Base-by-base conservation (phyloP, 2,797 vertebrate genomes). In the Pempheris klunzingeri region DNA sequence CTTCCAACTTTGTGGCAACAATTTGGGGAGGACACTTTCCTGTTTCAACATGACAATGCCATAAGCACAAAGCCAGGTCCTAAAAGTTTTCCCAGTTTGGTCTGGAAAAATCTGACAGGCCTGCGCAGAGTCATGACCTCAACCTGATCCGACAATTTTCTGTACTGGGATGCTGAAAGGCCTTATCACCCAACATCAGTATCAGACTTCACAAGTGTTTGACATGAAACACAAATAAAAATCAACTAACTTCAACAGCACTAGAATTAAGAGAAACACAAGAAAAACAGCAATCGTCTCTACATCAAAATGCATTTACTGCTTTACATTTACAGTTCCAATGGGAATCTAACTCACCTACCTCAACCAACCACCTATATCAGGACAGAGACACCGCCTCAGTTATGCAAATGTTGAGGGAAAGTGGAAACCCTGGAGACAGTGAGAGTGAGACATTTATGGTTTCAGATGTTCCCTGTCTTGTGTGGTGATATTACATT, bases 391-490 rank as follows among this genome's bases (percentile, higher is more conserved):
- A 52, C 44, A 62, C 44, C 55, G 71, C 30, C 61, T 53, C 9
- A 30, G 43, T 38, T 71, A 43, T 61, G 67, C 70, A 70, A 74
- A 81, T 18, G 47, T 74, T 39, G 72, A n/a, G 81, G 64, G 87
- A 90, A 94, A 91, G 82, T 88, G 81, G 84, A 88, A 85, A 92
- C 87, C 93, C 83, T 54, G 84, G 88, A 94, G 93, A 94, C 93
- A 80, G 81, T 81, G 89, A 86, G 80, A 92, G 92, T 94, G 93
- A 94, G 82, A 92, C 88, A 91, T 95, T 89, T 77, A 89, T 84
- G 86, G 91, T 91, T 81, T 95, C 94, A 94, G 93, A 94, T 93
- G 91, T 91, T 93, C 93, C 62, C 41, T 70, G 90, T 93, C 82
- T 89, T 34, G 30, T 76, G 91, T 83, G 39, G 70, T 71, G 59